A percentile compares a stretch with the other conserved stretches of the same genome.
Conservation (phyloP, 2,113 vertebrate species). For the cattle (Bos taurus) region ARS-UCD2.0 NC_037332.1:66045501-66046000, state of each 20-base stretch:
- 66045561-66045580: not conserved
- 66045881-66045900: slow-evolving; percentile 68
- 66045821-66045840: slow-evolving; percentile 65
- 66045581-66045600: not conserved
- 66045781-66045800: slow-evolving; percentile 75
- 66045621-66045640: not conserved
- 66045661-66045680: not conserved
- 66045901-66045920: slow-evolving; percentile 72
- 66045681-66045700: slow-evolving; percentile 29
- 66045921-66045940: slow-evolving; percentile 69
- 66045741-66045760: slow-evolving; percentile 71
- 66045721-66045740: slow-evolving; percentile 70
- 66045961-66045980: slow-evolving; percentile 70
- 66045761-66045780: slow-evolving; percentile 71
- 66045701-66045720: slow-evolving; percentile 67
- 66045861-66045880: slow-evolving; percentile 62
- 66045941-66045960: slow-evolving; percentile 76
- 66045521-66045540: slow-evolving; percentile 6
- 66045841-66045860: slow-evolving; percentile 55
- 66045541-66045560: not conserved
- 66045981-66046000: slow-evolving; percentile 61
- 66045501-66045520: not conserved
- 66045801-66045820: slow-evolving; percentile 74
- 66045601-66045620: not conserved
- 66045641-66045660: not conserved